These are phyloP conservation scores for Prunella himalayana DNA, from an alignment of 2,113 vertebrate genomes.

Conservation along the genomic window DNA sequence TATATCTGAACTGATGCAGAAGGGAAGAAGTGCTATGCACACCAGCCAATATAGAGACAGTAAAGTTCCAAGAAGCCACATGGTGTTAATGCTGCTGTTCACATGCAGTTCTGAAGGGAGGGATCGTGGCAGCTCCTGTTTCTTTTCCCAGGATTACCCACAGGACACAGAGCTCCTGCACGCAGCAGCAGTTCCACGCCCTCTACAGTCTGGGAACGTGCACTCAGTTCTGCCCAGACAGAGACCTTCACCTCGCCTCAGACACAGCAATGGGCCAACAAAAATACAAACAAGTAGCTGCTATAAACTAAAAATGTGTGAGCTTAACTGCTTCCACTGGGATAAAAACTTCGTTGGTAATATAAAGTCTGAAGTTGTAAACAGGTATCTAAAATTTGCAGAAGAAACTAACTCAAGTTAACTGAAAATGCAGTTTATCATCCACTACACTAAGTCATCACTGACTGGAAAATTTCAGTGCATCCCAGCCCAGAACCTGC, in stretches of 20 bases:
- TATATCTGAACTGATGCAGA: not conserved
- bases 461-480: not conserved
- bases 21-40: not conserved
- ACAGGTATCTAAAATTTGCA: not conserved
- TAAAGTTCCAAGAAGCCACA: not conserved
- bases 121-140: not conserved
- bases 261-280: not conserved
- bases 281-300: not conserved
- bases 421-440: not conserved
- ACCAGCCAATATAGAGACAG: not conserved
- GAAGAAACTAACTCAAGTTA: not conserved
- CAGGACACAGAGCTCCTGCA: not conserved
- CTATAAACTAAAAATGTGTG: not conserved
- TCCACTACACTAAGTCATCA: not conserved
- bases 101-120: not conserved
- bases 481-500: not conserved
- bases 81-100: not conserved
- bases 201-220: not conserved
- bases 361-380: not conserved
- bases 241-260: not conserved
- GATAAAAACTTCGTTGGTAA: not conserved
- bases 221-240: not conserved
- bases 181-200: not conserved
- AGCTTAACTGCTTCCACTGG: not conserved
- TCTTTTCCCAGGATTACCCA: rapidly evolving